Evolutionary conservation across 2,888 invertebrate genomes (phyloP).

Genomic region (Tenthredo amoena): DNA sequence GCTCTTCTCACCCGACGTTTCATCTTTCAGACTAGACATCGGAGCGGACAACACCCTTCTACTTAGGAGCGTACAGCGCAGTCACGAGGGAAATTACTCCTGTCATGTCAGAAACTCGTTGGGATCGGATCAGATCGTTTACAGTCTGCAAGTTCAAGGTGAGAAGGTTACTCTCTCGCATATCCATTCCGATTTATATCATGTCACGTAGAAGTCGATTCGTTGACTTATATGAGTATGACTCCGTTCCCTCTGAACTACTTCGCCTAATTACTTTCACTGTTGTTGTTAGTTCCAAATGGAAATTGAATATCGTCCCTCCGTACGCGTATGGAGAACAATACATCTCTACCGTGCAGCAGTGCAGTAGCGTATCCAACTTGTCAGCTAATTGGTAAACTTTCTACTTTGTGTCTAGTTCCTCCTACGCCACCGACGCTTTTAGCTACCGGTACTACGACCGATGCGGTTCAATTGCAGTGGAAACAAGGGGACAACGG

Average conservation of each 20-base stretch:
- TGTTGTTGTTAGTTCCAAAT: slow-evolving; percentile 8
- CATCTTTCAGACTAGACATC: slow-evolving; percentile 74
- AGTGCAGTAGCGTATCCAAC: slow-evolving; percentile 21
- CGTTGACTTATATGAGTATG: too few relatives aligned
- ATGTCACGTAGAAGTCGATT: not conserved
- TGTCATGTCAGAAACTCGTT: slow-evolving; percentile 79
- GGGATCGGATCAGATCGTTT: slow-evolving; percentile 80
- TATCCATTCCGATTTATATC: not conserved
- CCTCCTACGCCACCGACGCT: slow-evolving; percentile 81
- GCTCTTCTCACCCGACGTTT: slow-evolving; percentile 20
- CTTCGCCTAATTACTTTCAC: slow-evolving; percentile 4
- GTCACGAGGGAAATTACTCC: slow-evolving; percentile 81
- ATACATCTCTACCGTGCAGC: not conserved
- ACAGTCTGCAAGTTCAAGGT: slow-evolving; percentile 81
- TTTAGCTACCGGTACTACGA: slow-evolving; percentile 79
- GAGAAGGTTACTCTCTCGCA: slow-evolving; percentile 52
- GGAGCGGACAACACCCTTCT: slow-evolving; percentile 79
- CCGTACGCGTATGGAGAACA: not conserved
- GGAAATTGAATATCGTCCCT: slow-evolving; percentile 27
- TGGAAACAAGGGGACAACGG: slow-evolving; percentile 81
- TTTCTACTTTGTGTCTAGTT: slow-evolving; percentile 77
- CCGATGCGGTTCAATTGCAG: slow-evolving; percentile 80
- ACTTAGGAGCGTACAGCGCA: slow-evolving; percentile 79
- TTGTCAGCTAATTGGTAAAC: slow-evolving; percentile 70
- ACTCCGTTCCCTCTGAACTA: not conserved